These are phyloP conservation scores for Novumbra hubbsi DNA, from an alignment of 2,797 vertebrate species.

Conservation along the genomic window DNA sequence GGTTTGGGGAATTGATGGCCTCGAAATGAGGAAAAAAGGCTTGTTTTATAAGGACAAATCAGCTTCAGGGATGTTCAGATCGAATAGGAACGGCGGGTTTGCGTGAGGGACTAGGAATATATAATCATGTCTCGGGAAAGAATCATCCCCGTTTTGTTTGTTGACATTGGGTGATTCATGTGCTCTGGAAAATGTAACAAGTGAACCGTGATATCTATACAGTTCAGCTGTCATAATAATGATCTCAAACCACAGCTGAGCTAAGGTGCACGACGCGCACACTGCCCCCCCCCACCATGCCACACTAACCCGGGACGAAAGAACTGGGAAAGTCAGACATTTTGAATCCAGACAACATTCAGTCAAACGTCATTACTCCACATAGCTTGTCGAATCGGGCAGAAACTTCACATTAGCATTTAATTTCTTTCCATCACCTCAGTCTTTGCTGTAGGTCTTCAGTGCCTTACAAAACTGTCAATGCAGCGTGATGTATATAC, in stretches of 20 bases:
- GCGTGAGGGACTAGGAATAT: slow-evolving; percentile 52
- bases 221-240: slow-evolving; percentile 68
- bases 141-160: slow-evolving; percentile 46
- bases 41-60: slow-evolving; percentile 14
- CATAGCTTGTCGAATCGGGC: not conserved
- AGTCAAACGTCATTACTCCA: not conserved
- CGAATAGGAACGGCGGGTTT: slow-evolving; percentile 27
- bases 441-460: not conserved
- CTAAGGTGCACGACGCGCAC: slow-evolving; percentile 37
- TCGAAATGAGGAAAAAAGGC: not conserved
- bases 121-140: slow-evolving; percentile 58
- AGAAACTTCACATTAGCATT: not conserved
- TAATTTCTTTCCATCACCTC: not conserved
- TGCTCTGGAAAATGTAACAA: slow-evolving; percentile 63
- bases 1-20: too few relatives aligned
- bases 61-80: slow-evolving; percentile 55
- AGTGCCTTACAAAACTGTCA: not conserved
- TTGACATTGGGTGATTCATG: slow-evolving; percentile 64
- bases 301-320: slow-evolving; percentile 10
- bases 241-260: slow-evolving; percentile 64
- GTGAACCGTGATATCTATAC: slow-evolving; percentile 65
- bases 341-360: slow-evolving; percentile 1
- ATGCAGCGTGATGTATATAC: not conserved
- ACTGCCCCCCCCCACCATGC: slow-evolving; percentile 21
- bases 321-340: not conserved